Percentiles rank a stretch among this genome's conserved stretches.
Evolutionary conservation across 2,113 vertebrate species (phyloP).

Genomic region (human): GRCh38 chr6:131061501-131062000

Average conservation of each 20-base stretch:
- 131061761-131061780: background rate
- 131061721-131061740: background rate
- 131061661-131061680: background rate
- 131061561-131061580: conserved; percentile 33
- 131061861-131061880: background rate
- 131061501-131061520: conserved; percentile 39
- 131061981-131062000: background rate
- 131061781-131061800: background rate
- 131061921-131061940: background rate
- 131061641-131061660: background rate
- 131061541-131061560: background rate
- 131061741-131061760: background rate
- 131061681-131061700: conserved; percentile 31
- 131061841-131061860: background rate
- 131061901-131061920: background rate
- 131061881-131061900: background rate
- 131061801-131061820: background rate
- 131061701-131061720: background rate
- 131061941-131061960: conserved; percentile 31
- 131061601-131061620: background rate
- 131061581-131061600: background rate
- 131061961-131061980: background rate
- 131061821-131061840: accelerated
- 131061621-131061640: conserved; percentile 11
- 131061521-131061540: background rate